phyloP scores from a whole-genome alignment of 2,888 invertebrate species.

The Thyatira batis region DNA sequence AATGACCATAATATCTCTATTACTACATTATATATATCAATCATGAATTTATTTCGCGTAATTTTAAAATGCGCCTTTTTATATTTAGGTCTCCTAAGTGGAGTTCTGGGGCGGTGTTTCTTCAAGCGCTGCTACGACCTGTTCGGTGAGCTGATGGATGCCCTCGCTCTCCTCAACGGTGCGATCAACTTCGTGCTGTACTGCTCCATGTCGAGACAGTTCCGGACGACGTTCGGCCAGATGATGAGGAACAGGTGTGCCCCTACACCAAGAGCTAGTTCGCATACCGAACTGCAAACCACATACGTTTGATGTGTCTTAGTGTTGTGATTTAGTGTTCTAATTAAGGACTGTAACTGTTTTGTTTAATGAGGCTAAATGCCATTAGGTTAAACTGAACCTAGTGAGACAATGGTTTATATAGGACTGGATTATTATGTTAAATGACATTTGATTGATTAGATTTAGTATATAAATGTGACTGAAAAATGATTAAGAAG shows the following conservation, averaged over 20 bases:
- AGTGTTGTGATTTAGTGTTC: background rate
- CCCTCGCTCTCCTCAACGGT: constrained; percentile 94
- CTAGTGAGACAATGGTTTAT: background rate
- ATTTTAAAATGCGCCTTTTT: background rate
- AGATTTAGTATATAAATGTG: too few relatives aligned
- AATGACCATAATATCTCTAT: too few relatives aligned
- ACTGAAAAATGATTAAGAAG: too few relatives aligned
- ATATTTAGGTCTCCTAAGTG: constrained; percentile 82
- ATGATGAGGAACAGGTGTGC: constrained; percentile 86
- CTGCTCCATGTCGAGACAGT: constrained; percentile 97
- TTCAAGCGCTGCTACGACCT: constrained; percentile 90
- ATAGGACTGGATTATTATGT: background rate
- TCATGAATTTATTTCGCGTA: too few relatives aligned
- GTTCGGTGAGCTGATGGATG: constrained; percentile 94
- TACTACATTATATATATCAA: too few relatives aligned
- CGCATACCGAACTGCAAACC: constrained; percentile 84
- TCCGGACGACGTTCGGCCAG: constrained; percentile 89
- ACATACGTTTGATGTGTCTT: constrained; percentile 81
- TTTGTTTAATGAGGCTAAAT: background rate
- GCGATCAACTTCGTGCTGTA: constrained; percentile 97
- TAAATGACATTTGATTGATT: background rate
- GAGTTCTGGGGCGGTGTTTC: constrained; percentile 86
- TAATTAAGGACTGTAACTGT: background rate
- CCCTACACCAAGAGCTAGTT: constrained; percentile 67
- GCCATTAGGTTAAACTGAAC: background rate